phyloP scores from a whole-genome alignment of 2,888 invertebrate species.

The Erpobdella octoculata region DNA sequence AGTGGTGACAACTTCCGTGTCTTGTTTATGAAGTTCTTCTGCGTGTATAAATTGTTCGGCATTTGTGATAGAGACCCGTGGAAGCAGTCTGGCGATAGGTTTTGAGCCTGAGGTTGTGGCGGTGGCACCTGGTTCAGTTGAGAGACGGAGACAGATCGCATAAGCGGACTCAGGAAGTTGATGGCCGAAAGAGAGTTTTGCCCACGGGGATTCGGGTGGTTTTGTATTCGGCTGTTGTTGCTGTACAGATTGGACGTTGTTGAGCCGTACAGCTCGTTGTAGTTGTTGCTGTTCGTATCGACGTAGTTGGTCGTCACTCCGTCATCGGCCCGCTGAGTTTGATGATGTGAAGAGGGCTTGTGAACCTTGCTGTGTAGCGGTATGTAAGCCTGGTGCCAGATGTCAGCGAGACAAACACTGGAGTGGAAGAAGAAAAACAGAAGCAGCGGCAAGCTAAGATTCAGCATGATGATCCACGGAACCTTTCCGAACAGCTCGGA shows the following conservation, averaged over 20 bases:
- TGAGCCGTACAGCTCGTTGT: not conserved
- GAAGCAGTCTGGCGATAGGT: not conserved
- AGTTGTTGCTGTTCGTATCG: not conserved
- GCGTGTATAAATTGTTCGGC: not conserved
- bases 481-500: conserved; percentile 59
- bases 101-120: not conserved
- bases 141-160: conserved; percentile 4
- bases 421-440: conserved; percentile 53
- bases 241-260: not conserved
- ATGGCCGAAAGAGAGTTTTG: not conserved
- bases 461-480: conserved; percentile 61
- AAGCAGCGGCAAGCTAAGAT: conserved; percentile 60
- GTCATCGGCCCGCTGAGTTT: not conserved
- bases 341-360: conserved; percentile 6
- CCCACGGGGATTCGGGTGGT: not conserved
- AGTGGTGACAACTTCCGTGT: not conserved
- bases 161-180: conserved; percentile 5
- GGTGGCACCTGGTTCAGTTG: not conserved
- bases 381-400: conserved; percentile 49
- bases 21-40: not conserved
- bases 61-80: not conserved
- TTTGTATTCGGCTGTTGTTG: too few species aligned
- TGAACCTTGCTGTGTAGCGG: conserved; percentile 19
- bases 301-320: not conserved
- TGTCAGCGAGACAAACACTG: conserved; percentile 50